Percentiles rank a stretch among this genome's conserved stretches.
These are phyloP conservation scores for Eurytoma adleriae DNA, from an alignment of 2,888 invertebrate genomes.

Conservation along the genomic window DNA sequence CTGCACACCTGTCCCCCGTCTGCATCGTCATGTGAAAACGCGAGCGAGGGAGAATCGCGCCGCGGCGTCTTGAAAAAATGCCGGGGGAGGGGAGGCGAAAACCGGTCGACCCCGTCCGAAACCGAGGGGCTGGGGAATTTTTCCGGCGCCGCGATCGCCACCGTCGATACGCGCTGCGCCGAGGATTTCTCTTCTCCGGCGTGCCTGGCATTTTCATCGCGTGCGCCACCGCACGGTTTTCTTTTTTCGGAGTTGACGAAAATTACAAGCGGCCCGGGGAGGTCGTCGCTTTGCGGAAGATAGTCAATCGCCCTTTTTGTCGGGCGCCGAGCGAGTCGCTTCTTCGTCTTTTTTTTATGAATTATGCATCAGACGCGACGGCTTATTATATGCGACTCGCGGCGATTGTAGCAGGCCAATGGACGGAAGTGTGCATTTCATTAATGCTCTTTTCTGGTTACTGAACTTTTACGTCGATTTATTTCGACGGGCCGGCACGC, in stretches of 20 bases:
- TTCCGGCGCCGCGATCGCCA: background rate
- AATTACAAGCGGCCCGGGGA: background rate
- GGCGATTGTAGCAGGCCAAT: background rate
- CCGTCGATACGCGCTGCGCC: background rate
- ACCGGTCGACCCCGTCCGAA: background rate
- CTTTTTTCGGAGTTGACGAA: slow-evolving; percentile 8
- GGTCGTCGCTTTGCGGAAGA: background rate
- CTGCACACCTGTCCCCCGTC: slow-evolving; percentile 31
- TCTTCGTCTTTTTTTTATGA: slow-evolving; percentile 19
- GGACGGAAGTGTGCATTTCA: slow-evolving; percentile 19
- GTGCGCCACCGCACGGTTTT: background rate
- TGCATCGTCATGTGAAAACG: slow-evolving; percentile 2
- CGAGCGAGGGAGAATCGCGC: background rate
- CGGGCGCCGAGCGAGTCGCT: too few relatives aligned
- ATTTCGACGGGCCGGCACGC: background rate
- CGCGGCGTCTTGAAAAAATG: background rate
- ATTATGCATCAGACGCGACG: slow-evolving; percentile 17
- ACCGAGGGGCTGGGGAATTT: background rate
- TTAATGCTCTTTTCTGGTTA: slow-evolving; percentile 10
- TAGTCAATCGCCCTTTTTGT: slow-evolving; percentile 18
- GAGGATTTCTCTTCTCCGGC: background rate
- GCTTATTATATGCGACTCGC: background rate
- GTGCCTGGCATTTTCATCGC: background rate
- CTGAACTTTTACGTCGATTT: slow-evolving; percentile 20
- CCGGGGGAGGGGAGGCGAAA: background rate